Evolutionary conservation across 2,113 vertebrate genomes (phyloP).

Genomic region (Stercorarius parasiticus): DNA sequence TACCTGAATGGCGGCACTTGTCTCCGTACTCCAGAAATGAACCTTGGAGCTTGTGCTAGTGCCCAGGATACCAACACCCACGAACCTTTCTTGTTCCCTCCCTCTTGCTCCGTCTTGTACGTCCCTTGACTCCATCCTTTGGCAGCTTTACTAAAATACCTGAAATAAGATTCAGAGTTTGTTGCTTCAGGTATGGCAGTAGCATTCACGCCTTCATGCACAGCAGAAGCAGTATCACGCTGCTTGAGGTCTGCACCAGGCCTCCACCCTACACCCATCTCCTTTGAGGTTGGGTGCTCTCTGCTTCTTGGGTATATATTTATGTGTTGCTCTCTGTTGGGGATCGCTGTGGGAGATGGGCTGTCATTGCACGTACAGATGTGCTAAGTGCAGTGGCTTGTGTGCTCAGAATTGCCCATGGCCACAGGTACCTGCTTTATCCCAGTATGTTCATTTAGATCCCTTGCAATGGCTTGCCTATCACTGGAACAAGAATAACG

Average conservation of each 20-base stretch:
- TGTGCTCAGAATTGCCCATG: not conserved
- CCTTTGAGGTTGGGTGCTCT: not conserved
- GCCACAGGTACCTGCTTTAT: not conserved
- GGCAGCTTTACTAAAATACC: not conserved
- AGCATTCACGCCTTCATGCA: not conserved
- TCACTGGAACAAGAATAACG: not conserved
- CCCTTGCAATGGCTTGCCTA: not conserved
- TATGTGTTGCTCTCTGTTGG: not conserved
- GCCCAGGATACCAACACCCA: not conserved
- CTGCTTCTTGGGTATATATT: not conserved
- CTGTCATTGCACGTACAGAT: not conserved
- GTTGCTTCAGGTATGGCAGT: not conserved
- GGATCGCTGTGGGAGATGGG: not conserved
- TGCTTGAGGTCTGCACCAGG: not conserved
- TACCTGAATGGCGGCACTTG: not conserved
- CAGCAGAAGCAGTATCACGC: not conserved
- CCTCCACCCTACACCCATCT: not conserved
- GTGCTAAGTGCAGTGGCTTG: not conserved
- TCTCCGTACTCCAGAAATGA: fast-evolving
- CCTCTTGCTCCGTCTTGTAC: not conserved
- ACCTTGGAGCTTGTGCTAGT: not conserved
- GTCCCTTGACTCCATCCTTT: not conserved
- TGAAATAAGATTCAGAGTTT: not conserved
- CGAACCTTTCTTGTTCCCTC: not conserved
- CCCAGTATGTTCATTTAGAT: not conserved